Conservation (phyloP, 1,140 invertebrate genomes). For the Oryctes rhinoceros region DNA sequence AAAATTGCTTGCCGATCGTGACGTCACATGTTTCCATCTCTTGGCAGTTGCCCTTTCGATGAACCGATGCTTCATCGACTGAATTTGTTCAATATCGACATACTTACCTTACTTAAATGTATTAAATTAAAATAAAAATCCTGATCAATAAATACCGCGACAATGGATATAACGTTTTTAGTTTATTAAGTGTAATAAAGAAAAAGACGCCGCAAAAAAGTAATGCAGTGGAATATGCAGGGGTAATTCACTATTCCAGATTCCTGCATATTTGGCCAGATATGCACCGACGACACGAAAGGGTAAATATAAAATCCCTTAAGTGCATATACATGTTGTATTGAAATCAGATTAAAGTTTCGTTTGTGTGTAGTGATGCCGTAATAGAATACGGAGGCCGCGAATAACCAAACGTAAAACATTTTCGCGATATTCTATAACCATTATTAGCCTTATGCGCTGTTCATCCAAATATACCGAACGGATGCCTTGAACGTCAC, state of each 20-base stretch:
- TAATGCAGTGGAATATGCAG: not conserved
- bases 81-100: too few relatives aligned
- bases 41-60: too few relatives aligned
- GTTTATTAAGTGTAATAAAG: too few relatives aligned
- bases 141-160: too few relatives aligned
- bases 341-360: not conserved
- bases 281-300: not conserved
- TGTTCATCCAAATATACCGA: not conserved
- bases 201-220: too few relatives aligned
- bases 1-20: too few relatives aligned
- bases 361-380: not conserved
- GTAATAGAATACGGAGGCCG: not conserved
- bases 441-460: not conserved
- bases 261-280: not conserved
- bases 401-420: not conserved
- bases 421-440: not conserved
- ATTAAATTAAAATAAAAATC: too few relatives aligned
- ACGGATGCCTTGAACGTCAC: not conserved
- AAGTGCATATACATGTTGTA: conserved; percentile 29
- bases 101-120: too few relatives aligned
- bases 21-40: too few relatives aligned
- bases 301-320: not conserved
- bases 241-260: not conserved
- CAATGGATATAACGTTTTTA: too few relatives aligned
- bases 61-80: too few relatives aligned